Evolutionary conservation across 2,797 vertebrate species (phyloP).

Genomic region (Pangasius djambal): DNA sequence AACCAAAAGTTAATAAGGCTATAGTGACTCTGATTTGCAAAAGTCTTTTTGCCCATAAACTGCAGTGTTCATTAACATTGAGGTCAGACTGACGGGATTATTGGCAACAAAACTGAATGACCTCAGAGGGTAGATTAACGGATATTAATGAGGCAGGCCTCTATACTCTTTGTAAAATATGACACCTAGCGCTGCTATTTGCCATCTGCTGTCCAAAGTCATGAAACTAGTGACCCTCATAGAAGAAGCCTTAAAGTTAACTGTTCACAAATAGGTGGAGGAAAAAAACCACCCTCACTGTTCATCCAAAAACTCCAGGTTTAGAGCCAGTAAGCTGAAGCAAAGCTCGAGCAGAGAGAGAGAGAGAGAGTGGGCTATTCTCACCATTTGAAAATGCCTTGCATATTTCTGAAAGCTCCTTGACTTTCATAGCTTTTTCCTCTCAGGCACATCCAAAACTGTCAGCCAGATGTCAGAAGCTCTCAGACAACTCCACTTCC

Average conservation of each 20-base stretch:
- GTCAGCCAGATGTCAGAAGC: constrained; percentile 55
- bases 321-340: constrained; percentile 51
- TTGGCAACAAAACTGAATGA: constrained; percentile 33
- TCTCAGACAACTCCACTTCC: constrained; percentile 41
- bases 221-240: constrained; percentile 27
- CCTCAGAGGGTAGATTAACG: constrained; percentile 37
- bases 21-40: constrained; percentile 23
- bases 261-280: constrained; percentile 41
- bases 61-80: constrained; percentile 36
- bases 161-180: constrained; percentile 35
- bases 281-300: constrained; percentile 11
- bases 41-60: background rate
- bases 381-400: constrained; percentile 56
- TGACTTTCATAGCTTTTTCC: constrained; percentile 58
- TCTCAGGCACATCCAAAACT: constrained; percentile 50
- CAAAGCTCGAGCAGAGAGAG: constrained; percentile 42
- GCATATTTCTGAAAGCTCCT: constrained; percentile 60
- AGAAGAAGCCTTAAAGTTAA: constrained; percentile 35
- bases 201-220: constrained; percentile 30
- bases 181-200: constrained; percentile 27
- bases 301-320: constrained; percentile 42
- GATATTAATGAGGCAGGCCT: constrained; percentile 31
- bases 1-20: constrained; percentile 8
- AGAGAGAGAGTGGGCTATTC: constrained; percentile 35
- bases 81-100: constrained; percentile 18